A percentile compares a stretch with the other conserved stretches of the same genome.
Conservation (phyloP, 2,888 invertebrate species). For the Orthosia incerta region DNA sequence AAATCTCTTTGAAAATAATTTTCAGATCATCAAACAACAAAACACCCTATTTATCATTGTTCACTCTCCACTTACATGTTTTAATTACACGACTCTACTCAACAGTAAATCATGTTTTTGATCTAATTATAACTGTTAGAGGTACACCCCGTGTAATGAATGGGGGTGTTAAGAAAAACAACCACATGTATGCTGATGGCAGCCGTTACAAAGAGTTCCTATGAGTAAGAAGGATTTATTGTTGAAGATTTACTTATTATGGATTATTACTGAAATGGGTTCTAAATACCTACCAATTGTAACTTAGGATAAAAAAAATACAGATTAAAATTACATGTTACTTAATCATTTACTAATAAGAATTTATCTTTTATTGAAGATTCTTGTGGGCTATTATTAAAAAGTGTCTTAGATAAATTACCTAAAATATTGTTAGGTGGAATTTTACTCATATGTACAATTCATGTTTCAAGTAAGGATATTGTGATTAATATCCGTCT, state of each 20-base stretch:
- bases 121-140: slow-evolving; percentile 48
- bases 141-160: slow-evolving; percentile 48
- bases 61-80: slow-evolving; percentile 13
- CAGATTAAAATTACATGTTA: no score
- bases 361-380: not conserved
- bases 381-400: no score
- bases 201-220: slow-evolving; percentile 27
- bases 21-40: slow-evolving; percentile 2
- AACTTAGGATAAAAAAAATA: no score
- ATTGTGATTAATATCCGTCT: not conserved
- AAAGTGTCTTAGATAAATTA: no score
- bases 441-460: no score
- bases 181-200: slow-evolving; percentile 61
- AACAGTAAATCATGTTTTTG: slow-evolving; percentile 35
- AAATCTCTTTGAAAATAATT: not conserved
- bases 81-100: slow-evolving; percentile 16
- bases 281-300: not conserved
- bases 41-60: slow-evolving; percentile 17
- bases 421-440: no score
- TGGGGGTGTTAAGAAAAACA: slow-evolving; percentile 66
- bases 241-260: not conserved
- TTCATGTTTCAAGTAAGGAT: not conserved
- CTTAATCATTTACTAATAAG: no score
- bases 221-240: slow-evolving; percentile 16
- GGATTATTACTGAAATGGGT: no score